Conservation (phyloP, 2,113 vertebrate species). For the Prietella phreatophila region DNA sequence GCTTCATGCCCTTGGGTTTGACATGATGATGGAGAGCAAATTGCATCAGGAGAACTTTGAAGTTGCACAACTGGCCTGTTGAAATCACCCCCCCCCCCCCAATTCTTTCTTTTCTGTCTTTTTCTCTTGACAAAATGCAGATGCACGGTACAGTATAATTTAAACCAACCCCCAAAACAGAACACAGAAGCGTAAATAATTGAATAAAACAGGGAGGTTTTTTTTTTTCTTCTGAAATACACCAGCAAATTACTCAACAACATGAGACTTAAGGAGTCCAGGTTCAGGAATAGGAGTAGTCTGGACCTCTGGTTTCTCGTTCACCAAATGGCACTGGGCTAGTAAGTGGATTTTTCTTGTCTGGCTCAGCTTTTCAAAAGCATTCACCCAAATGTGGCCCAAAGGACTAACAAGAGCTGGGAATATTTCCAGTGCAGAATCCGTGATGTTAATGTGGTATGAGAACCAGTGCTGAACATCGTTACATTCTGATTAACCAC, state of each 20-base stretch:
- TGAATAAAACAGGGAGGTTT: slow-evolving; percentile 68
- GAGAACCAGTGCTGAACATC: background rate
- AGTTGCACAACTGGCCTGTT: slow-evolving; percentile 55
- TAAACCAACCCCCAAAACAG: slow-evolving; percentile 65
- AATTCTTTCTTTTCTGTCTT: slow-evolving; percentile 11
- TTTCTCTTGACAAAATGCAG: slow-evolving; percentile 50
- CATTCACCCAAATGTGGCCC: slow-evolving; percentile 49
- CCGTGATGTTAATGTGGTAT: background rate
- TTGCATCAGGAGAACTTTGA: slow-evolving; percentile 65
- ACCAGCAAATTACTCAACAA: slow-evolving; percentile 70
- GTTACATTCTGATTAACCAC: background rate
- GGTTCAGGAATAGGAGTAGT: slow-evolving; percentile 60
- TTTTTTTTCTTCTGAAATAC: slow-evolving; percentile 63
- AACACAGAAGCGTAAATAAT: slow-evolving; percentile 77
- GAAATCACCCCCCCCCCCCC: background rate
- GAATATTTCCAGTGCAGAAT: slow-evolving; percentile 47
- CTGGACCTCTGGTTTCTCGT: slow-evolving; percentile 64
- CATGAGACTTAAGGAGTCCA: slow-evolving; percentile 56
- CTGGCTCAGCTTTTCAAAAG: slow-evolving; percentile 65
- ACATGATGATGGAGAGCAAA: slow-evolving; percentile 59
- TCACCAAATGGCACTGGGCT: slow-evolving; percentile 60
- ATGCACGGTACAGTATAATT: slow-evolving; percentile 64
- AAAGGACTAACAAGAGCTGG: slow-evolving; percentile 55
- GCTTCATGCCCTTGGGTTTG: slow-evolving; percentile 62
- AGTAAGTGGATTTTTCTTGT: slow-evolving; percentile 50